phyloP scores from a whole-genome alignment of 2,888 invertebrate species.

The Drosophila siamana region DNA sequence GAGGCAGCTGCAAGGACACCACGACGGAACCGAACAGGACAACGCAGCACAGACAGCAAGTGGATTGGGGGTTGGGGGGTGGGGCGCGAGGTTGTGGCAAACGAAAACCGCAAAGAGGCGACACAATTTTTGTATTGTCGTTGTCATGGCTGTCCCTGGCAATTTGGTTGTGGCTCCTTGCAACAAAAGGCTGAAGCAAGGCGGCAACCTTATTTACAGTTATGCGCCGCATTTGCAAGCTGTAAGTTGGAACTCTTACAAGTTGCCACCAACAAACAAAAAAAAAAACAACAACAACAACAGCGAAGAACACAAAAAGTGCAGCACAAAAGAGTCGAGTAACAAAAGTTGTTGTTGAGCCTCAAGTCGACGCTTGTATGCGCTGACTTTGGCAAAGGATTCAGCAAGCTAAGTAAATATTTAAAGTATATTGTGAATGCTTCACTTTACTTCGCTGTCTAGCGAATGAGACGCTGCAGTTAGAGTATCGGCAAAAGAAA shows the following conservation, averaged over 20 bases:
- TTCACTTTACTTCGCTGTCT: too few relatives aligned
- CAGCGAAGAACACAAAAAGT: not conserved
- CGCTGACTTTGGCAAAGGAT: not conserved
- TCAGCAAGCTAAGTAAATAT: too few relatives aligned
- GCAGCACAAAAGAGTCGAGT: conserved; percentile 1
- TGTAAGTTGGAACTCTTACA: conserved; percentile 72
- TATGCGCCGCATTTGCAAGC: conserved; percentile 69
- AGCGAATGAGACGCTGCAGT: too few relatives aligned
- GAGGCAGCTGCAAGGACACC: conserved; percentile 19
- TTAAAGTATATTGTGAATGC: too few relatives aligned
- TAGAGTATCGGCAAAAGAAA: conserved; percentile 22
- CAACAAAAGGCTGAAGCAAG: conserved; percentile 56
- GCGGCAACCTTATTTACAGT: conserved; percentile 67
- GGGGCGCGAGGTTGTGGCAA: not conserved
- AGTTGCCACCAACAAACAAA: conserved; percentile 50
- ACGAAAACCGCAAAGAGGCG: conserved; percentile 39
- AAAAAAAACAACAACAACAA: conserved; percentile 18
- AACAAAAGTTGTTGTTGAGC: not conserved
- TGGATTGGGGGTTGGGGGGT: not conserved
- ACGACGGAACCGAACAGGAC: conserved; percentile 12
- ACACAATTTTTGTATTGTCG: conserved; percentile 27
- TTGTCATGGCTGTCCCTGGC: conserved; percentile 47
- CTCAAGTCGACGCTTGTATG: not conserved
- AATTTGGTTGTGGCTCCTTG: conserved; percentile 29
- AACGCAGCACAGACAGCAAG: conserved; percentile 43